Base-by-base conservation (phyloP, 1,140 invertebrate species). In the Drosophila subpulchrella region DNA sequence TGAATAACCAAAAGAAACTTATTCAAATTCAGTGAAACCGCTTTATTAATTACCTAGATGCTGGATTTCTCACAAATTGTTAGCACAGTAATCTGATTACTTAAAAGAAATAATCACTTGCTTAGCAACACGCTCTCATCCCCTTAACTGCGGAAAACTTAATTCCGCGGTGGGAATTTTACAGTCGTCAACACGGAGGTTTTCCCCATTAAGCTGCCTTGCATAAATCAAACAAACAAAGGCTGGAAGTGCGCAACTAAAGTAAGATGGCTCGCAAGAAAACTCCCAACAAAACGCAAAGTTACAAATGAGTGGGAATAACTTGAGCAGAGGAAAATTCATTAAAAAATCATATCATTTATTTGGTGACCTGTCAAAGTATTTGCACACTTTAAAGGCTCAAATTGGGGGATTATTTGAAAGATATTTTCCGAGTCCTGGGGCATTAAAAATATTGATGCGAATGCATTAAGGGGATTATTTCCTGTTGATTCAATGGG, bases 161-260 rank as follows among this genome's bases (percentile, higher is more conserved):
- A 34, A 34, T 51, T 32, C 48, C 30, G 8, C 17, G n/a, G 30
- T 17, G 48, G 15, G 17, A 53, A 30, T 50, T 48, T 48, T 57
- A 17, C 60, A 66, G 68, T 68, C 63, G 60, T 81, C 75, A 71
- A 57, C 61, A 73, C 53, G 54, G 63, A 74, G 82, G 75, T 78
- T 85, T 73, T 82, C 78, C 82, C 10, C 83, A 88, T 88, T 86
- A 79, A 72, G 70, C 82, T 53, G 56, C 78, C 62, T 72, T 73
- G 70, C 78, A 85, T 85, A 86, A 85, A 85, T 85, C 83, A 86
- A 84, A 80, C 55, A 77, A 77, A 81, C 72, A 78, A 75, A 82
- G 44, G 38, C 73, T 46, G 44, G 15, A 62, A 70, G 51, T 62
- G 67, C 39, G 59, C 63, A 75, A 75, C 42, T 61, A 51, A 63